Base-by-base conservation (phyloP, 2,888 invertebrate genomes). In the Miltochrista miniata region DNA sequence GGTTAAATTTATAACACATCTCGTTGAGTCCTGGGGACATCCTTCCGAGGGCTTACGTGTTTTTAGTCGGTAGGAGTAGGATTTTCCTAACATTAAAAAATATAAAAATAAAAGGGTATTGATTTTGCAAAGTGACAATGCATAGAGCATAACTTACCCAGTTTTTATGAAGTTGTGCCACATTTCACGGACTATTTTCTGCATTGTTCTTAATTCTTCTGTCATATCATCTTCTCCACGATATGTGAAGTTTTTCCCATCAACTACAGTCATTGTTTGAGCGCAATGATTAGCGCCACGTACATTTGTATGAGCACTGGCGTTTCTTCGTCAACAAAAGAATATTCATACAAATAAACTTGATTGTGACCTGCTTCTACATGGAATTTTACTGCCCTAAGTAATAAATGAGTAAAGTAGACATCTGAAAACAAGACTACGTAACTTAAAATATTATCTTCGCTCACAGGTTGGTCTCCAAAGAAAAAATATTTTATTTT, bases 351-450 rank as follows among this genome's bases (percentile, higher is more conserved):
- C 33, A 79, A 52, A 45, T 72, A 79, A n/a, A 79, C 47, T 34
- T 72, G 45, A 33, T 68, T 33, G 43, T 79, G 69, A 7, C 76
- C 75, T 45, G 72, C 66, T 48, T 68, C 59, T 2, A 64, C 54
- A 45, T 77, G 68, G 13, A 73, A 45, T 14, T 65, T 60, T 1
- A 68, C 64, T 5, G 70, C 60, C 48, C 61, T 58, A 29, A 74
- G 36, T 8, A 61, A 58, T 7, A 64, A 48, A 39, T 66, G 63
- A 4, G 45, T 55, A 48, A 76, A 76, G 3, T 71, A 38, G 3
- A 64, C 51, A 90, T 94, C 86, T 9, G 74, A 59, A 40, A 66
- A 68, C 35, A 59, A 79, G 34, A 73, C 54, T 0, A 77, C 48
- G 38, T 62, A 77, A 7, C 39, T 37, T 18, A 68, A 55, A 41